Conservation (phyloP, 1,140 invertebrate genomes). For the Branchinecta lynchi region DNA sequence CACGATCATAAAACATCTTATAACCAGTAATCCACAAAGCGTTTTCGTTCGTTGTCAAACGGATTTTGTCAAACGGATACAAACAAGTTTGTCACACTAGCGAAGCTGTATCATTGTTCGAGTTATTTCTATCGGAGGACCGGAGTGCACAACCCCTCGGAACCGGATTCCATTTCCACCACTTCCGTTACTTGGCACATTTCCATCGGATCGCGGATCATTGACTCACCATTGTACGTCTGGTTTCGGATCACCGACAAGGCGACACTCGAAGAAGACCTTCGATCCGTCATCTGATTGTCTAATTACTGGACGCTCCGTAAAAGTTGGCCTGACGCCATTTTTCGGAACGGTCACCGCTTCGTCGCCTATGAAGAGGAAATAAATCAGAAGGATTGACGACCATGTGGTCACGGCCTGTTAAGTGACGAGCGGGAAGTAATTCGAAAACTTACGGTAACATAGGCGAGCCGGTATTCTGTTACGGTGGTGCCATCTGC, state of each 20-base stretch:
- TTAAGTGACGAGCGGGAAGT: neutral
- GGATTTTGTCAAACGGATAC: too few relatives aligned
- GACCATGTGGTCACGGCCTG: neutral
- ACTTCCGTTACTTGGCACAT: too few relatives aligned
- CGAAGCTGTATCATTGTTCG: too few relatives aligned
- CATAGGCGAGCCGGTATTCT: neutral
- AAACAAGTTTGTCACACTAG: too few relatives aligned
- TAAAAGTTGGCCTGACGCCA: slow-evolving; percentile 86
- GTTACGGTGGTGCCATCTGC: too few relatives aligned
- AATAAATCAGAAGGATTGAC: slow-evolving; percentile 26
- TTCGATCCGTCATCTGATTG: slow-evolving; percentile 83
- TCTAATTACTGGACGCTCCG: slow-evolving; percentile 83
- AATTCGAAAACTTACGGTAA: neutral
- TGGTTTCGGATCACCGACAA: slow-evolving; percentile 85
- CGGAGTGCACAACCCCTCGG: too few relatives aligned
- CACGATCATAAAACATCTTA: too few relatives aligned
- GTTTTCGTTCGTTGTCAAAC: too few relatives aligned
- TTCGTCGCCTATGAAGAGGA: slow-evolving; percentile 45
- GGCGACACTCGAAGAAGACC: slow-evolving; percentile 86
- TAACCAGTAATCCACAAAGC: too few relatives aligned
- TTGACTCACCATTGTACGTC: slow-evolving; percentile 69
- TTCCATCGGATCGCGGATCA: too few relatives aligned
- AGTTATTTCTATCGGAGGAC: too few relatives aligned
- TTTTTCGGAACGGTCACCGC: slow-evolving; percentile 74
- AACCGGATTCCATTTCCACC: too few relatives aligned